A percentile compares a stretch with the other conserved stretches of the same genome.
These are phyloP conservation scores for Acanthococcus lagerstroemiae DNA, from an alignment of 2,888 invertebrate genomes.

Conservation along the genomic window DNA sequence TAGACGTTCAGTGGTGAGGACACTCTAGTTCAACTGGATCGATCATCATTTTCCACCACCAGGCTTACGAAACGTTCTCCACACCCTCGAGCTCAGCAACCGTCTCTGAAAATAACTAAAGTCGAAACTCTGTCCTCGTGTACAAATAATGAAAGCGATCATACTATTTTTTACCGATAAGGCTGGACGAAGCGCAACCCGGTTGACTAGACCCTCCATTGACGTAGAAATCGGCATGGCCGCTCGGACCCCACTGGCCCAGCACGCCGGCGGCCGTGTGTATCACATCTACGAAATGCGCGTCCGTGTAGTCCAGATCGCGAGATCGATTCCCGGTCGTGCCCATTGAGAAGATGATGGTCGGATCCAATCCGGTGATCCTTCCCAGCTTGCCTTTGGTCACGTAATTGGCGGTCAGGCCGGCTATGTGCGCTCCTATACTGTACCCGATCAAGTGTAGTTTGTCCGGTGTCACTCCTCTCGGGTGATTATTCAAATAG, in stretches of 20 bases:
- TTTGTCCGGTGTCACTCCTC: conserved; percentile 61
- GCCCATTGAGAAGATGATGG: conserved; percentile 76
- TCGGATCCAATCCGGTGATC: conserved; percentile 75
- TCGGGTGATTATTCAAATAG: conserved; percentile 66
- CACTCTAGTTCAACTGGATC: no score
- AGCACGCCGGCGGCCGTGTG: conserved; percentile 81
- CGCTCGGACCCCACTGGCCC: conserved; percentile 81
- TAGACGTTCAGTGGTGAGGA: no score
- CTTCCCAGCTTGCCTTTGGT: conserved; percentile 65
- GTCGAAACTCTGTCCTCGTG: no score
- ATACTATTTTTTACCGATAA: conserved; percentile 78
- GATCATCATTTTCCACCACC: no score
- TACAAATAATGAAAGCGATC: no score
- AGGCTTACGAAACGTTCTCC: no score
- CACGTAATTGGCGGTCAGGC: conserved; percentile 68
- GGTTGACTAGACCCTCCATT: conserved; percentile 83
- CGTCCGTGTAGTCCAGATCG: conserved; percentile 69
- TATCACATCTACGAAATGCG: conserved; percentile 70
- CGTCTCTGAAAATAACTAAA: no score
- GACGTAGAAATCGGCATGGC: conserved; percentile 80
- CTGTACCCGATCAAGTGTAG: conserved; percentile 77
- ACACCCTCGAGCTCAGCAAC: no score
- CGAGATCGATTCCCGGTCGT: conserved; percentile 56
- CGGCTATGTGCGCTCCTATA: conserved; percentile 77
- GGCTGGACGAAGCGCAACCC: conserved; percentile 69